Base-by-base conservation (phyloP, 2,888 invertebrate genomes). In the Cabera pusaria region DNA sequence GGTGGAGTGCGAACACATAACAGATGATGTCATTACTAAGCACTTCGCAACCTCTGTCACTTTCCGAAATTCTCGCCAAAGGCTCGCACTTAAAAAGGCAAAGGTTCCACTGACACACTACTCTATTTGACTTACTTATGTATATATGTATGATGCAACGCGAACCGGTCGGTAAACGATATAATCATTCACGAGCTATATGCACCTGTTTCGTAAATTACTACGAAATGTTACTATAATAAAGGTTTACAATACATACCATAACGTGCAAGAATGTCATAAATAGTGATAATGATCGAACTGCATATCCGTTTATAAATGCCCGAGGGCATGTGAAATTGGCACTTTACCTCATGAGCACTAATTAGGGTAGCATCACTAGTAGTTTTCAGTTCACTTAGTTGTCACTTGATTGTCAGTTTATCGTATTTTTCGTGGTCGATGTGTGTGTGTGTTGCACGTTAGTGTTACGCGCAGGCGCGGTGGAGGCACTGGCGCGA, bases 21-120 rank as follows among this genome's bases (percentile, higher is more conserved):
- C 69, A 60, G 65, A 64, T 87, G 87, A 87, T 86, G 86, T 86
- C 87, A 87, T 82, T 77, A 75, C 62, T 59, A 61, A 59, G 53
- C 70, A 69, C 66, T 69, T 53, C 51, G 66, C 61, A 67, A 76
- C 72, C 63, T 72, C 70, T 74, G 75, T 68, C 76, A 74, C 63
- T 60, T 59, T 55, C 44, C 52, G 44, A 44, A 31, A 40, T 46
- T 52, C 39, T 27, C 28, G 23, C 25, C 28, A 33, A 40, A 49
- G 40, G 52, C 59, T 52, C 41, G 40, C 52, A 55, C 56, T 55
- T 60, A 55, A 52, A n/a, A 57, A 60, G 56, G 53, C 57, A 55
- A 58, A 67, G 57, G 38, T 52, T 56, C 56, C 59, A 66, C 59
- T 73, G 71, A 73, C 75, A 78, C 56, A 75, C 59, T 71, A 62